Conservation (phyloP, 2,797 vertebrate species). For the Coranthus polyacanthus region DNA sequence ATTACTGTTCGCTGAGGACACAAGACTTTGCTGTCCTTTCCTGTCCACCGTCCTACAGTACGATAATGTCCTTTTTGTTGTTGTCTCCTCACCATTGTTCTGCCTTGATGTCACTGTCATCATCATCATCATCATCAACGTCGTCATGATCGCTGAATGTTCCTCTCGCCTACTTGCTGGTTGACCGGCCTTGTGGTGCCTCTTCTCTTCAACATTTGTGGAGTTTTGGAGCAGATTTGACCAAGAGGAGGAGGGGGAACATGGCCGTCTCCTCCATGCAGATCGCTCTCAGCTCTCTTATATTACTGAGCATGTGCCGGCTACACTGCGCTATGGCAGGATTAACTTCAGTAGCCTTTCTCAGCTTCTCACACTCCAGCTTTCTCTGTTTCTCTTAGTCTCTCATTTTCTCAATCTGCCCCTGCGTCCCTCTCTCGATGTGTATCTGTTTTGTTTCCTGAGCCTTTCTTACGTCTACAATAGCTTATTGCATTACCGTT, state of each 20-base stretch:
- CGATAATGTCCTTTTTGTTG: slow-evolving; percentile 24
- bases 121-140: slow-evolving; percentile 52
- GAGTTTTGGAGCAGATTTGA: slow-evolving; percentile 68
- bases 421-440: slow-evolving; percentile 62
- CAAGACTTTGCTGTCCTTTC: slow-evolving; percentile 41
- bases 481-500: slow-evolving; percentile 63
- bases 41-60: slow-evolving; percentile 29
- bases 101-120: slow-evolving; percentile 46
- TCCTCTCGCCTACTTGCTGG: slow-evolving; percentile 52
- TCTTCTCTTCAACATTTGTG: slow-evolving; percentile 61
- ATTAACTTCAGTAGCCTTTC: slow-evolving; percentile 69
- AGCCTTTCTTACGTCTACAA: slow-evolving; percentile 61
- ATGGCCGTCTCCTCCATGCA: slow-evolving; percentile 65
- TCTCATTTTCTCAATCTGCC: slow-evolving; percentile 57
- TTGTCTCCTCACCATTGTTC: slow-evolving; percentile 59
- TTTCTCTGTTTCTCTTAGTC: slow-evolving; percentile 44
- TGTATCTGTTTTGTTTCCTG: slow-evolving; percentile 69
- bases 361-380: slow-evolving; percentile 48
- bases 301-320: slow-evolving; percentile 53
- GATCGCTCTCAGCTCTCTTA: slow-evolving; percentile 63
- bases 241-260: slow-evolving; percentile 50
- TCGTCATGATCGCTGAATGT: slow-evolving; percentile 33
- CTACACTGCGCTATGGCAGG: slow-evolving; percentile 52
- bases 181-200: slow-evolving; percentile 58
- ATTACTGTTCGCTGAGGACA: slow-evolving; percentile 33